Conservation (phyloP, 2,888 invertebrate genomes). For the Pristionchus mayeri region DNA sequence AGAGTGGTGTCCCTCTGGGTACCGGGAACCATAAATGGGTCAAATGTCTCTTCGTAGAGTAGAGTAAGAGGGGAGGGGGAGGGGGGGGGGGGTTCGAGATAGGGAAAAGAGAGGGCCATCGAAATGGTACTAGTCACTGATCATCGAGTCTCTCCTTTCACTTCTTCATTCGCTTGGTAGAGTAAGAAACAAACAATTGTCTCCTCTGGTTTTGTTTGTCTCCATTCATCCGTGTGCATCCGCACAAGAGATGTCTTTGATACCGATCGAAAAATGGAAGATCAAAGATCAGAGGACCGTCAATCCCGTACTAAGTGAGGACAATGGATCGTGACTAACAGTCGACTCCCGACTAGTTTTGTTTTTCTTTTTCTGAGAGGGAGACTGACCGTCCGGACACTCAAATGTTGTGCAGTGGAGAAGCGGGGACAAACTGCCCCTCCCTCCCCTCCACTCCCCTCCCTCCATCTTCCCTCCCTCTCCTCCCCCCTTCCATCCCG, state of each 20-base stretch:
- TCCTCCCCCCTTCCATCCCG: neutral
- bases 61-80: too few species aligned
- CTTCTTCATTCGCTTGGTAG: neutral
- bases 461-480: neutral
- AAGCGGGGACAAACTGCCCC: conserved; percentile 5
- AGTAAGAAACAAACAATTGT: conserved; percentile 12
- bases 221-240: neutral
- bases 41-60: neutral
- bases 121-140: conserved; percentile 19
- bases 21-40: too few species aligned
- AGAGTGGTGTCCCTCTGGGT: too few species aligned
- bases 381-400: neutral
- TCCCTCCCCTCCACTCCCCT: neutral
- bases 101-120: neutral
- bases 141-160: neutral
- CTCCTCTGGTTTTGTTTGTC: conserved; percentile 3
- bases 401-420: conserved; percentile 14
- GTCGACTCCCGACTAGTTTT: conserved; percentile 10
- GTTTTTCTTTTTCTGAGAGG: neutral
- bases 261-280: neutral
- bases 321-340: neutral
- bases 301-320: neutral
- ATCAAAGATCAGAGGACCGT: neutral
- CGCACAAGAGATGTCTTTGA: neutral
- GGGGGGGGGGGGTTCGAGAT: conserved; percentile 1